Evolutionary conservation across 2,113 vertebrate species (phyloP), one percentile per base, ranked within the genome.

Genomic region (Urocynchramus pylzowi): DNA sequence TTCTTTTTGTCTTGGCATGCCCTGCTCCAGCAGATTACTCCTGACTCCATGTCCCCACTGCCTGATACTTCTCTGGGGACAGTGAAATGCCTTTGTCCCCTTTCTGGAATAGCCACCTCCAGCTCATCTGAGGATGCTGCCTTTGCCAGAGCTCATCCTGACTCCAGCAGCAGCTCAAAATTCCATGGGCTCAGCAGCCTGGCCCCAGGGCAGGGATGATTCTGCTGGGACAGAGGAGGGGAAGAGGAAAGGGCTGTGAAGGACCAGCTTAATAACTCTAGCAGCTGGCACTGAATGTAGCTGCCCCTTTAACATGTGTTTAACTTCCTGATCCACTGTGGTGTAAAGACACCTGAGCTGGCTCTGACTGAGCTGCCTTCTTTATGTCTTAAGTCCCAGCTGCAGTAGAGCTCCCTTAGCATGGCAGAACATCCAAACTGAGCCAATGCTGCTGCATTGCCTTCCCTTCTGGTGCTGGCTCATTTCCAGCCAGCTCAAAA

Each of bases 371-470:
- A 82, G 65, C 82, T 93, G 52, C 78, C 35, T 67, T 59, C 80
- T 50, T 78, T 79, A 19, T 92, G 87, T 84, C 30, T 0, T 3
- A n/a, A 87, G 20, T 57, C 90, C 60, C 91, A 95, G 85, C 23
- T 85, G 85, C 53, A 70, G 61, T 1, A 52, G 20, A 93, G 93
- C 88, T 92, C 70, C 74, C 77, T 93, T 90, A 90, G 69, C 70
- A 19, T 17, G 67, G 91, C 75, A 95, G 35, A 64, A 90, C 85
- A 95, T 56, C 85, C 85, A 82, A 54, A 79, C 37, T 65, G 53
- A 90, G 42, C n/a, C 33, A 76, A 84, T 92, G 74, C 70, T 93
- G 78, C 74, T 93, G 8, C 74, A 92, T 22, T 87, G 53, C 75
- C 44, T 95, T 71, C 56, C 85, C 61, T 95, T 75, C 82, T 75